A percentile compares a stretch with the other conserved stretches of the same genome.
These are phyloP conservation scores for Ruditapes philippinarum DNA, from an alignment of 1,140 invertebrate genomes.

Conservation along the genomic window DNA sequence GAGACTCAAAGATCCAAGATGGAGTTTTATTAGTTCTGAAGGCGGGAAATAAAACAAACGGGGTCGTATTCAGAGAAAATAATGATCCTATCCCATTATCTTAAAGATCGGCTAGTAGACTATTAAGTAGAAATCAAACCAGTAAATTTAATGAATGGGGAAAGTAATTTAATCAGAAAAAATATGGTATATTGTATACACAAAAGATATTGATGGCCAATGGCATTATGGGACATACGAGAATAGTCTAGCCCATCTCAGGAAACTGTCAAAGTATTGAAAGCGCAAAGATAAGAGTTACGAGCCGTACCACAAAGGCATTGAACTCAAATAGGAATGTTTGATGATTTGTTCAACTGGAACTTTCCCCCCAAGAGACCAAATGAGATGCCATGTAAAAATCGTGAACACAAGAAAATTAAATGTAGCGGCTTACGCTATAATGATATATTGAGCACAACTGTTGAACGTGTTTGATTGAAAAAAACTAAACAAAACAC, in stretches of 20 bases:
- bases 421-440: neutral
- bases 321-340: neutral
- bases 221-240: slow-evolving; percentile 27
- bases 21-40: slow-evolving; percentile 65
- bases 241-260: slow-evolving; percentile 29
- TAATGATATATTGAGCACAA: too few relatives aligned
- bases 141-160: slow-evolving; percentile 47
- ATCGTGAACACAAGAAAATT: neutral
- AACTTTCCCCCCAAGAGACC: neutral
- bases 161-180: slow-evolving; percentile 52
- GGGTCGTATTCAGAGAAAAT: slow-evolving; percentile 47
- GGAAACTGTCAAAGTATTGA: slow-evolving; percentile 36
- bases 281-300: slow-evolving; percentile 33
- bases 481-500: too few relatives aligned
- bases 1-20: slow-evolving; percentile 67
- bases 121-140: slow-evolving; percentile 43
- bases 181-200: slow-evolving; percentile 51
- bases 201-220: slow-evolving; percentile 41
- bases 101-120: slow-evolving; percentile 36
- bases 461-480: too few relatives aligned
- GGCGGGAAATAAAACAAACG: slow-evolving; percentile 61
- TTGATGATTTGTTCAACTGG: neutral
- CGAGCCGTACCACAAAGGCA: neutral
- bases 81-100: slow-evolving; percentile 61
- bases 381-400: neutral